These are phyloP conservation scores for Andrena flavipes DNA, from an alignment of 2,888 invertebrate genomes.

Conservation along the genomic window DNA sequence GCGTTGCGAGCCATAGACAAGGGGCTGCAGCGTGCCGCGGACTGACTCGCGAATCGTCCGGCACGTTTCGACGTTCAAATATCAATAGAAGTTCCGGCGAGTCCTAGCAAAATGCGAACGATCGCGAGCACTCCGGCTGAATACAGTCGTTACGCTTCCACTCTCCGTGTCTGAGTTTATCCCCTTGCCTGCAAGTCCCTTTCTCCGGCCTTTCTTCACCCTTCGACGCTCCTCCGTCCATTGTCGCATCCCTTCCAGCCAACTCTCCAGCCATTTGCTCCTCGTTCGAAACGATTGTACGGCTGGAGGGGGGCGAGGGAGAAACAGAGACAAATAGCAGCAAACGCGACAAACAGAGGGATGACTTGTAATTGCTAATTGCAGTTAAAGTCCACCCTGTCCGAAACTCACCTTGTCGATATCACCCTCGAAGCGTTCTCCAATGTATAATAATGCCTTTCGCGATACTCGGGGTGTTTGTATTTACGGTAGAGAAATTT, in stretches of 20 bases:
- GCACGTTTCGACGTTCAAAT: slow-evolving; percentile 69
- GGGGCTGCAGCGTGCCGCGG: not conserved
- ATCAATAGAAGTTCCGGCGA: slow-evolving; percentile 74
- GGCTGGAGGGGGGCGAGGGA: not conserved
- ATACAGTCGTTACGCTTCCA: slow-evolving; percentile 77
- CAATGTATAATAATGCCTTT: not conserved
- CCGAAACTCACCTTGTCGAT: not conserved
- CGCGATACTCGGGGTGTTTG: not conserved
- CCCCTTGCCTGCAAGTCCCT: slow-evolving; percentile 23
- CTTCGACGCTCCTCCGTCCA: slow-evolving; percentile 19
- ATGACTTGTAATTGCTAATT: slow-evolving; percentile 62
- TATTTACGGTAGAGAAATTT: not conserved
- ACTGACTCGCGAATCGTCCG: slow-evolving; percentile 35
- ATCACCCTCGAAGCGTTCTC: not conserved
- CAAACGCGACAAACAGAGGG: slow-evolving; percentile 56
- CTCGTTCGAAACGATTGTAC: slow-evolving; percentile 65
- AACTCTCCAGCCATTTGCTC: slow-evolving; percentile 53
- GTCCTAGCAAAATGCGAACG: slow-evolving; percentile 68
- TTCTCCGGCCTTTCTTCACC: slow-evolving; percentile 19
- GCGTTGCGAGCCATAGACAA: not conserved
- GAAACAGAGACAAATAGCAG: slow-evolving; percentile 32
- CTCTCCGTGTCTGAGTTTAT: slow-evolving; percentile 42
- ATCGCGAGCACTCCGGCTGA: slow-evolving; percentile 74
- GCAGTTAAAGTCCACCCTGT: not conserved
- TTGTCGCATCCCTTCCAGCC: slow-evolving; percentile 8